Conservation (phyloP, 2,888 invertebrate genomes). For the Chymomyza caudatula region DNA sequence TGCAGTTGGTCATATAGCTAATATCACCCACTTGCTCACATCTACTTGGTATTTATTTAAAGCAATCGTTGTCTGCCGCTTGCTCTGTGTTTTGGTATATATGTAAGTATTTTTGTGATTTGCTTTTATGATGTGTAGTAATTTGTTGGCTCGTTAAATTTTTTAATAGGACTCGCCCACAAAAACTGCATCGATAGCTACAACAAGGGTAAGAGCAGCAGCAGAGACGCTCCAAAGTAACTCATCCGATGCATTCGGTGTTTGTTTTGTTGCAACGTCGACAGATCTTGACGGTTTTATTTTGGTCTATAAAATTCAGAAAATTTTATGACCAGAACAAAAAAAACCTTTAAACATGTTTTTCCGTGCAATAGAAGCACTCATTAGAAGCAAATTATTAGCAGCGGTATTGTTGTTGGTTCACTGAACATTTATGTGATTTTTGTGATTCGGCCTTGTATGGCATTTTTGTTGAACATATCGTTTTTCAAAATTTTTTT, state of each 20-base stretch:
- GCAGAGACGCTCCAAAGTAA: not conserved
- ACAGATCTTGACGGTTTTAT: not conserved
- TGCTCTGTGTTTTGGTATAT: constrained; percentile 41
- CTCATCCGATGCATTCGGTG: constrained; percentile 18
- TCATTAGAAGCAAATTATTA: constrained; percentile 73
- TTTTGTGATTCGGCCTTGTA: too few relatives aligned
- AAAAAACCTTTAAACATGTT: constrained; percentile 51
- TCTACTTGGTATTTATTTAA: constrained; percentile 32
- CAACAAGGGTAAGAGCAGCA: not conserved
- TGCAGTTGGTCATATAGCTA: constrained; percentile 1
- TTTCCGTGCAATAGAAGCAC: constrained; percentile 71
- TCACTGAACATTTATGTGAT: too few relatives aligned
- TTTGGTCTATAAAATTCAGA: constrained; percentile 43
- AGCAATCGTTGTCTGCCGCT: constrained; percentile 15
- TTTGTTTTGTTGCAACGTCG: not conserved
- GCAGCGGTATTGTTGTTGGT: constrained; percentile 36
- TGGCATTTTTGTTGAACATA: not conserved
- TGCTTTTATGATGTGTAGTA: constrained; percentile 77
- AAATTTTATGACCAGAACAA: constrained; percentile 50
- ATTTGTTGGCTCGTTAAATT: constrained; percentile 77
- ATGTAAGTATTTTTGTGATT: constrained; percentile 25
- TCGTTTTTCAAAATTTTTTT: too few relatives aligned
- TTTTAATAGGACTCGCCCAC: constrained; percentile 52
- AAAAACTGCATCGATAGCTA: constrained; percentile 2
- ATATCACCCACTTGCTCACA: not conserved